Evolutionary conservation across 2,113 vertebrate species (phyloP), one percentile per base, ranked within the genome.

Genomic region (Salvator merianae): DNA sequence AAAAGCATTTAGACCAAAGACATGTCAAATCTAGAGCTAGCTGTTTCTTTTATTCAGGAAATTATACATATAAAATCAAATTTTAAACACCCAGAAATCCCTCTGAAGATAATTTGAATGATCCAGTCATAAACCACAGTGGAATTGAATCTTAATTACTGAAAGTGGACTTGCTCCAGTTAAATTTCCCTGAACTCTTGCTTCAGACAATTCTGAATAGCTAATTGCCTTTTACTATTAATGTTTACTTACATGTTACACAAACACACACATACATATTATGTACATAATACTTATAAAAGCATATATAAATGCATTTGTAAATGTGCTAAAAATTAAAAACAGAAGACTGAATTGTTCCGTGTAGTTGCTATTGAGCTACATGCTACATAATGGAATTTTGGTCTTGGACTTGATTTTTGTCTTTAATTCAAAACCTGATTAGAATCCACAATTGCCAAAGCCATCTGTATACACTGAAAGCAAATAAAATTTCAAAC

Each of bases 351-450:
- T 79, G 62, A 69, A 77, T n/a, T 26, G 2, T 79, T 79, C 28
- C 38, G 28, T 4, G 13, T 68, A 20, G 10, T 32, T 55, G 10
- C 70, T 47, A 22, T 36, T 79, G 43, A 34, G 77, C 36, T 40
- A 43, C 16, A 68, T 40, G 20, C 24, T 30, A 30, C 26, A 55
- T 20, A 24, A 1, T 70, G 10, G 65, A n/a, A 38, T 40, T 71
- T 63, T 74, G 50, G 32, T 77, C 40, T n/a, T 18, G 36, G 18
- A 65, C n/a, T 40, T 38, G 28, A 43, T 84, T 77, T 53, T 76
- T 81, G 53, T 30, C 65, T n/a, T n/a, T 43, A 76, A 24, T 65
- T 83, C 71, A 79, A 80, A 79, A 80, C 36, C 82, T 36, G 32
- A 68, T 50, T 84, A 38, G 40, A 83, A 82, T n/a, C 43, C 43